Evolutionary conservation across 1,140 invertebrate species (phyloP), one percentile per base, ranked within the genome.

Genomic region (Dendrolimus punctatus): DNA sequence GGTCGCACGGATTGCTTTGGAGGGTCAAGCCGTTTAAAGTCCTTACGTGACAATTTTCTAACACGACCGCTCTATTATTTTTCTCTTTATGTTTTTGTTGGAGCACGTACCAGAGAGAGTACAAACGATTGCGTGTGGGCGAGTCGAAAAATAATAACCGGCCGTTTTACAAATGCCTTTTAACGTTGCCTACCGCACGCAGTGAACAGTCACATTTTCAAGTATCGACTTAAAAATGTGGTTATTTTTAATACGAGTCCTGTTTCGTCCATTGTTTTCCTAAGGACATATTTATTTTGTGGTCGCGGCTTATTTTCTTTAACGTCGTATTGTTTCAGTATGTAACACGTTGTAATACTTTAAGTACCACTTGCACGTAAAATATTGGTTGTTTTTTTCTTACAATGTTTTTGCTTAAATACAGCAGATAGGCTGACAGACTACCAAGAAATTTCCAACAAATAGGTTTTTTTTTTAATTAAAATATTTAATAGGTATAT

Each of bases 251-350:
- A 74, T 69, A 73, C 66, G 44, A 57, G 57, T 54, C 58, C 45
- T 60, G 60, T 59, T 67, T 51, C 57, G 60, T 23, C 69, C 77
- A 82, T 75, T 82, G 73, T 80, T 84, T 84, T 73, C 70, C 72
- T 80, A 75, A 57, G 62, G 70, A 77, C 71, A 71, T 71, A 74
- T 68, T 68, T 66, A 70, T 76, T 80, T 73, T 64, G 69, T 68
- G 57, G 56, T 51, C 58, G 58, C 58, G 51, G 56, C 60, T 72
- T 76, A 71, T 75, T 73, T 63, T 68, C 53, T 49, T 75, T 78
- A 57, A 51, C 45, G 47, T 4, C 52, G 44, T 69, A 71, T 75
- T 73, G 63, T 76, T 73, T 68, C 69, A 66, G 66, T 51, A 53
- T 55, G 44, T 52, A 50, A 55, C 39, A 49, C 57, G 62, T 61